phyloP scores from a whole-genome alignment of 2,113 vertebrate genomes.

The Brienomyrus longianalis region DNA sequence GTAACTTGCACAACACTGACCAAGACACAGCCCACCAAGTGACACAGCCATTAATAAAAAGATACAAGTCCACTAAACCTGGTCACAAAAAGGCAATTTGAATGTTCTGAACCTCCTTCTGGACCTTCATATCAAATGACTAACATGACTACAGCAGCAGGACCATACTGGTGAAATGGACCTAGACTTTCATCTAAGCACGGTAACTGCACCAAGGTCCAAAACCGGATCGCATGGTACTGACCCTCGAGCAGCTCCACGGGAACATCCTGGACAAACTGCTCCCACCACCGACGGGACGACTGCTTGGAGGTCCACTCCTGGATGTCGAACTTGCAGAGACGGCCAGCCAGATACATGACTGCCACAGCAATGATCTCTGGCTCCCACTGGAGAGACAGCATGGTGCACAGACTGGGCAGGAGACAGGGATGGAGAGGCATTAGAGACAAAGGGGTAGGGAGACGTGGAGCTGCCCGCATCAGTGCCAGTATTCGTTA shows the following conservation, averaged over 20 bases:
- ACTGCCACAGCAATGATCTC: constrained; percentile 97
- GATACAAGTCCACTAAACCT: not conserved
- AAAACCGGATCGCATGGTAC: not conserved
- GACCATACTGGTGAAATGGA: not conserved
- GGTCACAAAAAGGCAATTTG: not conserved
- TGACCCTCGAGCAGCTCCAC: constrained; percentile 95
- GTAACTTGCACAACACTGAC: not conserved
- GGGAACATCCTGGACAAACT: constrained; percentile 96
- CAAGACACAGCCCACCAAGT: not conserved
- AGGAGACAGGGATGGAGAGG: constrained; percentile 5
- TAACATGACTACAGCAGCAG: not conserved
- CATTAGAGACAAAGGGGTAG: not conserved
- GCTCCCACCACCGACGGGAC: constrained; percentile 95
- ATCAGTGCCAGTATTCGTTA: not conserved
- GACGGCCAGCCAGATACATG: constrained; percentile 92
- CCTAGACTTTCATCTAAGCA: not conserved
- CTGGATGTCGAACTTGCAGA: constrained; percentile 97
- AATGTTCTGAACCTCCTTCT: not conserved
- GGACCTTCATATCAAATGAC: not conserved
- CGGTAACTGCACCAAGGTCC: not conserved
- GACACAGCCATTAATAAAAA: not conserved
- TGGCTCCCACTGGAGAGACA: constrained; percentile 96
- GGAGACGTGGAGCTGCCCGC: not conserved
- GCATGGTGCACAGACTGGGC: constrained; percentile 86
- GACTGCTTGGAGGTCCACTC: constrained; percentile 96